Conservation (phyloP, 2,797 vertebrate species). For the Echeneis naucrates region DNA sequence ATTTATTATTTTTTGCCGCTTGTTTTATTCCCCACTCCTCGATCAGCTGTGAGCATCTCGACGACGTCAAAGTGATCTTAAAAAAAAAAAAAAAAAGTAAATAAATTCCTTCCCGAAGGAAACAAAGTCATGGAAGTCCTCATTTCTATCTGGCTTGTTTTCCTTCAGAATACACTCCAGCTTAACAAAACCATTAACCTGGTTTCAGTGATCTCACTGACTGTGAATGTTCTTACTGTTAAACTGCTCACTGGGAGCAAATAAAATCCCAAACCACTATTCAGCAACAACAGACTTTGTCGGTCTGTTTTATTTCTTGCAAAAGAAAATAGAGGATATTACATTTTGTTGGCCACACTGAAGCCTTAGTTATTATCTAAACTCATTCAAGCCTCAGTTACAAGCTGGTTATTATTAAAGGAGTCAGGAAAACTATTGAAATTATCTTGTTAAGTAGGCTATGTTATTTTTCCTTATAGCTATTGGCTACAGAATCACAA, state of each 20-base stretch:
- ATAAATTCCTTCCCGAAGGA: background rate
- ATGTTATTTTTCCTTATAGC: background rate
- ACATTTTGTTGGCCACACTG: slow-evolving; percentile 13
- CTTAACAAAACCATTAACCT: slow-evolving; percentile 62
- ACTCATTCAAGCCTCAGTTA: slow-evolving; percentile 1
- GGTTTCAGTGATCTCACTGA: slow-evolving; percentile 68
- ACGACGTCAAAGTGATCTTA: slow-evolving; percentile 33
- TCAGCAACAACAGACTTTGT: slow-evolving; percentile 40
- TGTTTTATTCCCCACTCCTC: background rate
- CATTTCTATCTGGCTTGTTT: slow-evolving; percentile 2
- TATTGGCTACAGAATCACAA: background rate
- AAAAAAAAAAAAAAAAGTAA: too few relatives aligned
- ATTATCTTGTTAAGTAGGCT: background rate
- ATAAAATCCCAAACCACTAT: slow-evolving; percentile 48
- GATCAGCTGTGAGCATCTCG: slow-evolving; percentile 32
- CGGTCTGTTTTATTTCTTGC: slow-evolving; percentile 35
- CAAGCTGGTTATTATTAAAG: slow-evolving; percentile 4
- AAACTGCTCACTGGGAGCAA: slow-evolving; percentile 42
- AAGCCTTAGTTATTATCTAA: slow-evolving; percentile 16
- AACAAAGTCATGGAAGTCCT: background rate
- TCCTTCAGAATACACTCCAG: slow-evolving; percentile 28
- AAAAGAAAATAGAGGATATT: slow-evolving; percentile 31
- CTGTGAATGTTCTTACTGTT: slow-evolving; percentile 63
- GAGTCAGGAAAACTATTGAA: slow-evolving; percentile 17
- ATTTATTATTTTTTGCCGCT: slow-evolving; percentile 39